Conservation (phyloP, 35 echinoderm and acorn worm species). For the Ophiothrix spiculata region DNA sequence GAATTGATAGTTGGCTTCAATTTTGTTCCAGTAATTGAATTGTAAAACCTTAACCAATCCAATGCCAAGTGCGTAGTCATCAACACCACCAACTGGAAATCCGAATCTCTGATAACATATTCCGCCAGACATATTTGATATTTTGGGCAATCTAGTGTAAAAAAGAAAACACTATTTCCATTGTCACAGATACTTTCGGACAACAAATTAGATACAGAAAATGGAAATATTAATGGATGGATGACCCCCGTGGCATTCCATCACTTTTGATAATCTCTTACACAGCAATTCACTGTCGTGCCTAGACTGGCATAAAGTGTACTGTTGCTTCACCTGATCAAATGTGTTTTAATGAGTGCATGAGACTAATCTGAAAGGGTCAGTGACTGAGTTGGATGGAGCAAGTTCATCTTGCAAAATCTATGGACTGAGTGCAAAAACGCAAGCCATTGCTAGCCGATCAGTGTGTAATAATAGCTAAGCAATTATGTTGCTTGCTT, state of each 20-base stretch:
- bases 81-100: background rate
- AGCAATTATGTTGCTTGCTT: background rate
- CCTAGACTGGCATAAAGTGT: too few species aligned
- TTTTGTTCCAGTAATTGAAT: background rate
- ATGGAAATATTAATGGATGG: background rate
- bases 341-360: too few species aligned
- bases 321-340: too few species aligned
- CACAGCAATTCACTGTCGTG: background rate
- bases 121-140: background rate
- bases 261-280: conserved; percentile 4
- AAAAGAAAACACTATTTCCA: background rate
- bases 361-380: background rate
- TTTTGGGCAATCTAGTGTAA: background rate
- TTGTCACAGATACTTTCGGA: background rate
- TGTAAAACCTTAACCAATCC: background rate
- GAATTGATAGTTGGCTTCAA: background rate
- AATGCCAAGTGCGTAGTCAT: background rate
- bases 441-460: background rate
- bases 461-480: conserved; percentile 5
- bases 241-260: background rate
- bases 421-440: background rate
- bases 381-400: background rate
- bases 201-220: conserved; percentile 7
- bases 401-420: background rate
- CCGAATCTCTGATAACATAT: background rate